Evolutionary conservation across 2,113 vertebrate genomes (phyloP), one percentile per base, ranked within the genome.

Genomic region (Pipa parva): DNA sequence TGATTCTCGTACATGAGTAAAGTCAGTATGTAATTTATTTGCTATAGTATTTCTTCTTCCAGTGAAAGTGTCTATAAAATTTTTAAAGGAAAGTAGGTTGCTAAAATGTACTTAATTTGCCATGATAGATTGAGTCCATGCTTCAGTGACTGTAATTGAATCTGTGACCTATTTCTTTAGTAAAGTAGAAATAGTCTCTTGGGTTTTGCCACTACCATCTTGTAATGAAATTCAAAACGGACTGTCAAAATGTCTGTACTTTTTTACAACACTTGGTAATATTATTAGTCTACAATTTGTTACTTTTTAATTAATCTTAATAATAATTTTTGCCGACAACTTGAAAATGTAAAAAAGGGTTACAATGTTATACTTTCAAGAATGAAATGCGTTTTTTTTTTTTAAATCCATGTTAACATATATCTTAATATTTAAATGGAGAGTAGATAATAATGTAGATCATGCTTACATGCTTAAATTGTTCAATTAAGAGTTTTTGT

Each of bases 101-200:
- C 95, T 98, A 97, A 99, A 97, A 97, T 92, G 92, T 93, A 97
- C 93, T 97, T 99, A 98, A 99, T 99, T 98, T 99, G 95, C 92
- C 95, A 97, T 99, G 97, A 99, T 99, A 99, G 97, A 99, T 97
- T 97, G 97, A 95, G 94, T 97, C 93, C 93, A 97, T 92, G 95
- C 94, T 95, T 97, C 94, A 93, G 86, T 94, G 95, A 87, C 90
- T 97, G 93, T 99, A 98, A 99, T 98, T 97, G 95, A 99, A 97
- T 97, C 94, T 95, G 93, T 98, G 95, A 99, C 95, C 97, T 99
- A 98, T 97, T 99, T 99, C 95, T 95, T 96, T 93, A 89, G 91
- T 95, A 93, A 93, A 94, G 85, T 89, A 90, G 89, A 97, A 95
- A 97, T 93, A 92, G 92, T 96, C 95, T 96, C 93, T 87, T 85